Conservation (phyloP, 2,797 vertebrate species). For the Potorous gilbertii region DNA sequence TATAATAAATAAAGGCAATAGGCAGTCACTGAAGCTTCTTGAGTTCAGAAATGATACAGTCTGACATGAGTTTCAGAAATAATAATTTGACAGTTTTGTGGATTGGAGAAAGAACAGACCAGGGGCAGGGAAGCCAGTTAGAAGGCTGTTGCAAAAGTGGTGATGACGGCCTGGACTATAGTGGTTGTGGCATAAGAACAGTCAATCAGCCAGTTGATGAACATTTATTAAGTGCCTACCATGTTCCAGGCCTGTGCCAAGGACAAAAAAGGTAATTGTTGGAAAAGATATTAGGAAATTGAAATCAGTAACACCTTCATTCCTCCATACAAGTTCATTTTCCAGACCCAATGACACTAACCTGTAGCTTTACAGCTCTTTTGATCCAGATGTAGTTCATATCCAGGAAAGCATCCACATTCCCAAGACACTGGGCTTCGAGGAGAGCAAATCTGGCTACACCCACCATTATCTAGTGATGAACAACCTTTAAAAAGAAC, state of each 20-base stretch:
- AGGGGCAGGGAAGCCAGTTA: not conserved
- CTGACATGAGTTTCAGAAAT: not conserved
- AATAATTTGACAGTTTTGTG: not conserved
- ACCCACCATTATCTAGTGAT: slow-evolving; percentile 92
- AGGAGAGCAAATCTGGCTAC: slow-evolving; percentile 92
- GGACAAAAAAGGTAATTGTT: not conserved
- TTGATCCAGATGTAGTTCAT: slow-evolving; percentile 89
- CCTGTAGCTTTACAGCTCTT: slow-evolving; percentile 90
- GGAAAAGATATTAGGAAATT: not conserved
- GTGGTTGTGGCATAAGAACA: not conserved
- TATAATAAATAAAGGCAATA: not conserved
- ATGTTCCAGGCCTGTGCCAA: not conserved
- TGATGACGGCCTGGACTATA: not conserved
- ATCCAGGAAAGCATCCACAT: slow-evolving; percentile 92
- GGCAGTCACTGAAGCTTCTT: not conserved
- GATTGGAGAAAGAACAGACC: not conserved
- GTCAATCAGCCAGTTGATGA: not conserved
- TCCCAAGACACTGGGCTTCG: slow-evolving; percentile 87
- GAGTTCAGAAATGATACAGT: not conserved
- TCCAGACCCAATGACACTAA: slow-evolving; percentile 69
- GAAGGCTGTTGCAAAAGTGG: not conserved
- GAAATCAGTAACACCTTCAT: not conserved
- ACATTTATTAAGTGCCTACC: slow-evolving; percentile 24
- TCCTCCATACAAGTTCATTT: not conserved
- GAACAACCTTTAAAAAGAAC: slow-evolving; percentile 89